A percentile compares a stretch with the other conserved stretches of the same genome.
These are phyloP conservation scores for Anguilla rostrata DNA, from an alignment of 2,113 vertebrate species.

Conservation along the genomic window DNA sequence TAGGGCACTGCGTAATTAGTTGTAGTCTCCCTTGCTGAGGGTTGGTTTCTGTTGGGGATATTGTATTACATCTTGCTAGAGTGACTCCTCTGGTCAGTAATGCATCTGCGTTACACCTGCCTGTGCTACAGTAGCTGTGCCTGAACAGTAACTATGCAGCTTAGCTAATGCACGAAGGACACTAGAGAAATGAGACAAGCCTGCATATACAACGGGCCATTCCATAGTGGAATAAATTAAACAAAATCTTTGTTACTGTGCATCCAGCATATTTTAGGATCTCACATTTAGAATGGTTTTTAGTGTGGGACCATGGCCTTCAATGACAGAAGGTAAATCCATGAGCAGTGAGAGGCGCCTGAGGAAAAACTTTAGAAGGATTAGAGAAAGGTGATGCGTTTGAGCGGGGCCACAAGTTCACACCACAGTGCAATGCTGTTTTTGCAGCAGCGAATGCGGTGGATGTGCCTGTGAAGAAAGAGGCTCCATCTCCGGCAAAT, in stretches of 20 bases:
- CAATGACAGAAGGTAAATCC: neutral
- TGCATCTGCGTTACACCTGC: neutral
- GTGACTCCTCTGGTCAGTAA: neutral
- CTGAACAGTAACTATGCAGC: too few relatives aligned
- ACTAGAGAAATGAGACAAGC: too few relatives aligned
- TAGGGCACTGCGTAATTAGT: neutral
- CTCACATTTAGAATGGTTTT: too few relatives aligned
- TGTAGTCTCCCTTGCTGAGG: neutral
- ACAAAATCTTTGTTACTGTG: too few relatives aligned
- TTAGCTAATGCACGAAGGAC: too few relatives aligned
- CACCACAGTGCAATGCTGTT: slow-evolving; percentile 32
- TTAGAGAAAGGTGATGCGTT: neutral
- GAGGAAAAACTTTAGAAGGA: neutral
- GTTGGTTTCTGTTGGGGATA: neutral
- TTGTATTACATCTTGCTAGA: neutral
- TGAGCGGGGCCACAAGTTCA: neutral
- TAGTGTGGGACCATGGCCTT: too few relatives aligned
- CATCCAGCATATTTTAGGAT: too few relatives aligned
- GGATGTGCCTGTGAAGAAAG: slow-evolving; percentile 90
- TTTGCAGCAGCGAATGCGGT: slow-evolving; percentile 66
- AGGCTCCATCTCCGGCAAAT: slow-evolving; percentile 83
- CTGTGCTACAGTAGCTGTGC: too few relatives aligned
- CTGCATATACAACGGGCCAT: too few relatives aligned
- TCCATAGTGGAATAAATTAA: too few relatives aligned
- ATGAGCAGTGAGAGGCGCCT: neutral